Conservation (phyloP, 2,888 invertebrate genomes). For the Tillus elongatus region DNA sequence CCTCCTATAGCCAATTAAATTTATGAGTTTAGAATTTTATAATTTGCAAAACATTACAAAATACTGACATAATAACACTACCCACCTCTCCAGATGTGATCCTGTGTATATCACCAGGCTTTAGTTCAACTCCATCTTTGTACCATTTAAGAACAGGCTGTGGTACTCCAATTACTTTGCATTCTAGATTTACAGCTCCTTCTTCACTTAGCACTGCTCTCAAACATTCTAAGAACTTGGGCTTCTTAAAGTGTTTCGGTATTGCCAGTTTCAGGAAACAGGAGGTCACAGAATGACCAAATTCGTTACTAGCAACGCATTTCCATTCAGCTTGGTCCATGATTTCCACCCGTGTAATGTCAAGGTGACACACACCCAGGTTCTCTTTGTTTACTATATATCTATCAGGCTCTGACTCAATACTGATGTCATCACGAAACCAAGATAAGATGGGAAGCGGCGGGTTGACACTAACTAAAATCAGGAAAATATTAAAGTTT, state of each 20-base stretch:
- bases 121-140: slow-evolving; percentile 80
- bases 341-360: slow-evolving; percentile 66
- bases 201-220: slow-evolving; percentile 79
- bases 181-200: slow-evolving; percentile 84
- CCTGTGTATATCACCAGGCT: slow-evolving; percentile 84
- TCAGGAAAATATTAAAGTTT: no score
- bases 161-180: slow-evolving; percentile 86
- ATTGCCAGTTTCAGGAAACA: slow-evolving; percentile 77
- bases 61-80: neutral
- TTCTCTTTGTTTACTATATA: slow-evolving; percentile 61
- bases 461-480: slow-evolving; percentile 59
- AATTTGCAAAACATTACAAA: no score
- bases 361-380: slow-evolving; percentile 62
- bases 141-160: slow-evolving; percentile 88
- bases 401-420: slow-evolving; percentile 57
- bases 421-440: slow-evolving; percentile 78
- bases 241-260: slow-evolving; percentile 82
- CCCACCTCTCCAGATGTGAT: slow-evolving; percentile 72
- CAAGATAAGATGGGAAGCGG: slow-evolving; percentile 76
- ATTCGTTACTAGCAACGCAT: slow-evolving; percentile 81
- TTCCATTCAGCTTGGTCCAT: slow-evolving; percentile 89
- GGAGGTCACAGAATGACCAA: slow-evolving; percentile 80
- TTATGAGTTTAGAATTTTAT: no score
- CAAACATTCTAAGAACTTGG: slow-evolving; percentile 75
- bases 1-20: no score